Base-by-base conservation (phyloP, 2,888 invertebrate species). In the Coremacera marginata region DNA sequence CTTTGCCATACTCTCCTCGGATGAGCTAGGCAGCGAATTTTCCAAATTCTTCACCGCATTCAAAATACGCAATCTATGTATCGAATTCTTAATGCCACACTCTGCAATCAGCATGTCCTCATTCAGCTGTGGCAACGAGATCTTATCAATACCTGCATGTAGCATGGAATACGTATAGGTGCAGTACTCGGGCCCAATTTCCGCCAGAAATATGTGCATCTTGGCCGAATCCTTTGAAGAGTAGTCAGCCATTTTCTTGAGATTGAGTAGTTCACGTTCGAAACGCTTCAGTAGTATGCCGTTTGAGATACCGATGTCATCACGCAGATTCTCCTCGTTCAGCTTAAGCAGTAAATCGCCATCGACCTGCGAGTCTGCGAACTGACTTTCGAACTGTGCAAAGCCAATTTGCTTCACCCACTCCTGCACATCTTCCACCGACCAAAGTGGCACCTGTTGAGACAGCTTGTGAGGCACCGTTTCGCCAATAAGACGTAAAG, bases 361-460 rank as follows among this genome's bases (percentile, higher is more conserved):
- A 89, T 99, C 99, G 44, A 99, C 98, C 89, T 96, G 93, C 86
- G 98, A 97, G 75, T 95, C 95, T 63, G 94, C 93, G 88, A 99
- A 99, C 88, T 94, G 94, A 2, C 90, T 91, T 3, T 95, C 94
- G 84, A 94, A 97, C 85, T 95, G 94, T 19, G 93, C 92, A 88
- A 98, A 99, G 0, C 98, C 98, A 84, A 98, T 98, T 92, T 99
- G 98, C 87, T 96, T 97, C 0, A 99, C 97, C 99, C 99, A 99
- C 90, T 98, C 98, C 83, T 95, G 92, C 0, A 99, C 99, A 88
- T 99, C 99, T 88, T 96, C 96, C 25, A 94, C 94, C 0, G 97
- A 97, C 99, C 99, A 99, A 8, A 98, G 91, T 0, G 99, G 99
- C 57, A 99, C 98, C 89, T 99, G 98, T 88, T 99, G 98, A 51